Evolutionary conservation across 2,888 invertebrate genomes (phyloP).

Genomic region (Diloba caeruleocephala): DNA sequence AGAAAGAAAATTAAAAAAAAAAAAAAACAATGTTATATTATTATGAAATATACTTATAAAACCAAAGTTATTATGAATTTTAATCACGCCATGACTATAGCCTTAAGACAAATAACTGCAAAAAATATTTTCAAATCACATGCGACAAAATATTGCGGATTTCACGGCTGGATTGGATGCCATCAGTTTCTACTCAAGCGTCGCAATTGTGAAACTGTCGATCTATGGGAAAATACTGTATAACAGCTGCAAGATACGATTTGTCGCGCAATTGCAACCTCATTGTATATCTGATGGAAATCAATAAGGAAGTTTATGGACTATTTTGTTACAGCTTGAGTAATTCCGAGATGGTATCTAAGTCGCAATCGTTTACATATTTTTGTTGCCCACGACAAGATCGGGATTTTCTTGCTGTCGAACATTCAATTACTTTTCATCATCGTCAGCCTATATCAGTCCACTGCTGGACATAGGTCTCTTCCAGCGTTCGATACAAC

Average conservation of each 20-base stretch:
- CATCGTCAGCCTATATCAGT: too few relatives aligned
- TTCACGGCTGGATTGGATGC: conserved; percentile 45
- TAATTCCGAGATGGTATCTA: conserved; percentile 17
- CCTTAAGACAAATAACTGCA: conserved; percentile 16
- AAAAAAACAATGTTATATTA: too few relatives aligned
- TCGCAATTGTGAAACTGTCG: conserved; percentile 57
- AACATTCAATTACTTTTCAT: too few relatives aligned
- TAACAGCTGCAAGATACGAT: conserved; percentile 59
- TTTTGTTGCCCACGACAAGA: conserved; percentile 1
- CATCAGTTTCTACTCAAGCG: conserved; percentile 55
- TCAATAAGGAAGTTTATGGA: conserved; percentile 53
- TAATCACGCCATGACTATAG: conserved; percentile 9
- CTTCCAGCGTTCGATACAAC: too few relatives aligned
- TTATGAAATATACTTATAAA: too few relatives aligned
- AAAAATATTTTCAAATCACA: conserved; percentile 45
- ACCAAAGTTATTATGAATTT: too few relatives aligned
- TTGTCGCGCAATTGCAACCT: conserved; percentile 55
- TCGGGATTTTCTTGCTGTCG: not conserved
- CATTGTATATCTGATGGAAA: conserved; percentile 43
- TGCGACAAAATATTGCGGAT: conserved; percentile 50
- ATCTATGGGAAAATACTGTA: conserved; percentile 62
- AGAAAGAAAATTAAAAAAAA: too few relatives aligned
- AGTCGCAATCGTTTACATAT: conserved; percentile 22
- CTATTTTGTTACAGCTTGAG: conserved; percentile 44
- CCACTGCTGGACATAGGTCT: too few relatives aligned